Evolutionary conservation across 2,888 invertebrate species (phyloP), one percentile per base, ranked within the genome.

Genomic region (Chloromyia formosa): DNA sequence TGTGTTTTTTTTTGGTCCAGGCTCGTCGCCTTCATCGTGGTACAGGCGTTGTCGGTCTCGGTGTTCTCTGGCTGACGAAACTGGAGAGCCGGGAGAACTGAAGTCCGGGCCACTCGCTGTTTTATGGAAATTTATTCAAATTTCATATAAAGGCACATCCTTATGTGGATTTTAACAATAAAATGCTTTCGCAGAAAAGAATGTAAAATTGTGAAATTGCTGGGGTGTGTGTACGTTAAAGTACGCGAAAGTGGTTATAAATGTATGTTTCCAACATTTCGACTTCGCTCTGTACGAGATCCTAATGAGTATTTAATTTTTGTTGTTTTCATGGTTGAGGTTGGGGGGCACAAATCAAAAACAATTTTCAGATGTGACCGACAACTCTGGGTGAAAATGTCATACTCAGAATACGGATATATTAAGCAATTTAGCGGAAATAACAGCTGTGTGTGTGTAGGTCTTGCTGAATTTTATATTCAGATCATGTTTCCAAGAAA

Each of bases 111-210:
- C 16, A 18, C 16, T 71, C 71, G 56, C 58, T 71, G 71, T 71
- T 71, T 71, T 71, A 71, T 71, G 71, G 71, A 23, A 71, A 71
- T 56, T 71, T 71, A 71, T 71, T 71, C 71, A 71, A 71, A 71
- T 71, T 56, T 71, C 18, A 71, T 71, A 71, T 71, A 27, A 35
- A 23, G 42, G 27, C 27, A 35, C 58, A 40, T 35, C 71, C 56
- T 71, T 71, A 71, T 71, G 71, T 56, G 56, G 56, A n/a, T 71
- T 56, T 71, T 40, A 16, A 49, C 66, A 66, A 66, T 66, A 45
- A 66, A 66, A 66, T 49, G 7, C 27, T 20, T 14, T 10, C 12
- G 49, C 12, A 10, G 18, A 49, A 66, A 42, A 66, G 49, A 66
- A n/a, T 49, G 49, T 49, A 49, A n/a, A 49, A 35, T 35, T 35